Base-by-base conservation (phyloP, 1,140 invertebrate species). In the Sycobia sp. region DNA sequence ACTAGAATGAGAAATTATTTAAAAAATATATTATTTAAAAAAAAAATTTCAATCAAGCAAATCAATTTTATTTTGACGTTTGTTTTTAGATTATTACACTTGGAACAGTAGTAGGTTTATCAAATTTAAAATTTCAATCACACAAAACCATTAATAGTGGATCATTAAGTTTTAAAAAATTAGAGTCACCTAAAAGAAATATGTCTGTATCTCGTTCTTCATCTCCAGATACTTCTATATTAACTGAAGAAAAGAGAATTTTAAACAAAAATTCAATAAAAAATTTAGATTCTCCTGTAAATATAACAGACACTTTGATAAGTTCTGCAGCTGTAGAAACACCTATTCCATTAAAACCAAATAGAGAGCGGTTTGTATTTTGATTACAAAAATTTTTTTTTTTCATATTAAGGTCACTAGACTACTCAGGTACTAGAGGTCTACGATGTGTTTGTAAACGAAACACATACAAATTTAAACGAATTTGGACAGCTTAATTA, bases 111-210 rank as follows among this genome's bases (percentile, higher is more conserved):
- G 60, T 76, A 63, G 72, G 70, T 38, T 67, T 80, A 34, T 60
- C 73, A 41, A 81, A 70, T 69, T 13, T 79, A 23, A 76, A 65
- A 58, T 64, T 69, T 9, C 71, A 62, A 43, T 70, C 60, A 39
- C 63, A 61, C 56, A 67, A 59, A 20, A 43, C 20, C 16, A 71
- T 54, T 18, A 29, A 43, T 4, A 72, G 34, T 32, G 44, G 61
- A 27, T 67, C 49, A 46, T 14, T 73, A 7, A 22, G 56, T 5
- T 71, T 74, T n/a, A 74, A 74, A 46, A 74, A 71, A 38, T 61
- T 74, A 14, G 66, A 66, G 51, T 62, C 65, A 13, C 36, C 39
- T 44, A 62, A 41, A 27, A 55, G 29, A 16, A 41, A 43, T 14
- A 23, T n/a, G 36, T 39, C 49, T 16, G n/a, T 36, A 8, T 55